Evolutionary conservation across 1,140 invertebrate genomes (phyloP).

Genomic region (Eriosoma lanigerum): DNA sequence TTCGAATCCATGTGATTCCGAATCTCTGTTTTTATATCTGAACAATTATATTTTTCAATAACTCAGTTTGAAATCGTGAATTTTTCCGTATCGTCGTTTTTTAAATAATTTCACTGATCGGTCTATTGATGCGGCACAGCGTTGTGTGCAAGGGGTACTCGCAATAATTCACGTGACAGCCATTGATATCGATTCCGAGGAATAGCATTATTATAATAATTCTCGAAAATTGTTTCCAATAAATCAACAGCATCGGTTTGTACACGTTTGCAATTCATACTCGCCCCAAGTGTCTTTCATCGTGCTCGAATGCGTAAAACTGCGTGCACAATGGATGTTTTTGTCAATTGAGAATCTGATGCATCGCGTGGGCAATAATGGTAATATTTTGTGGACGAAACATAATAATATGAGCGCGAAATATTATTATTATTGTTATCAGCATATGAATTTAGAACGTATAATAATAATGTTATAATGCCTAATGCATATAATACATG

Average conservation of each 20-base stretch:
- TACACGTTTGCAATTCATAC: not conserved
- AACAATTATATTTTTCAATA: too few species aligned
- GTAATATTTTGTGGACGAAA: not conserved
- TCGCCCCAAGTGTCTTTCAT: not conserved
- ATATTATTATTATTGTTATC: not conserved
- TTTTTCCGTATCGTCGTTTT: too few species aligned
- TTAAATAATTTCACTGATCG: too few species aligned
- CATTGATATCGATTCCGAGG: conserved; percentile 22
- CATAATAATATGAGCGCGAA: not conserved
- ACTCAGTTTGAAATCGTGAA: too few species aligned
- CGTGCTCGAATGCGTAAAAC: conserved; percentile 2
- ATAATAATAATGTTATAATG: not conserved
- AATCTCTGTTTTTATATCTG: too few species aligned
- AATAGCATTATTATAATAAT: conserved; percentile 5
- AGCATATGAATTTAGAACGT: too few species aligned
- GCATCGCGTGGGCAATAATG: not conserved
- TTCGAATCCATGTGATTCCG: too few species aligned
- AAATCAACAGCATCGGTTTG: conserved; percentile 17
- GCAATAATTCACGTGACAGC: not conserved
- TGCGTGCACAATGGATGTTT: not conserved
- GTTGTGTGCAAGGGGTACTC: not conserved
- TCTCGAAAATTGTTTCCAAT: conserved; percentile 37
- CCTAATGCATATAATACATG: not conserved
- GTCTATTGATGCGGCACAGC: too few species aligned
- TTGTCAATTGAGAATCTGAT: conserved; percentile 5